Base-by-base conservation (phyloP, 1,140 invertebrate genomes). In the roundworm (Caenorhabditis elegans) region DNA sequence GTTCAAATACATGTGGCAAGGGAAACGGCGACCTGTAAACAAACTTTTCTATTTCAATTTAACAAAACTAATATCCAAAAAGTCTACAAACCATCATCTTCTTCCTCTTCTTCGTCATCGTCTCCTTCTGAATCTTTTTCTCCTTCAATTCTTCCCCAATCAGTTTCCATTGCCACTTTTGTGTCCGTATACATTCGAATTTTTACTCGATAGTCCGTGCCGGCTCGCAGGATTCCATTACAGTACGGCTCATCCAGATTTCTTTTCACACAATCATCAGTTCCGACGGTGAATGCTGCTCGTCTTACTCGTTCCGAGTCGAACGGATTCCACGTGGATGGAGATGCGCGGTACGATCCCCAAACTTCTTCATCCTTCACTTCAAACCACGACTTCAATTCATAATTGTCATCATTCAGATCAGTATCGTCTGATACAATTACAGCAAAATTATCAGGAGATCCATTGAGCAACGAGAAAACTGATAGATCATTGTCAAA, bases 1-100 rank as follows among this genome's bases (percentile, higher is more conserved):
- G 65, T 88, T 88, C 82, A 88, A 53, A 78, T 88, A 88, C 87
- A 88, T 88, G 70, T 88, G 84, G 76, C 87, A 88, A 11, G 87
- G 87, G 19, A 89, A 83, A 60, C 88, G 86, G 17, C 84, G 83
- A 77, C 83, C 86, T 78, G 86, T 22, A 81, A 76, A 1, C 10
- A 5, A 43, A 15, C 15, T 43, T 43, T 43, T 43, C 15, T 43
- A 53, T 39, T 36, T 76, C 84, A 75, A 65, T 39, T 34, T 76
- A 65, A 15, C 28, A 22, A 24, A 79, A 46, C 0, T 8, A 10
- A 48, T 28, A n/a, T 43, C 39, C 17, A 77, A 24, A 70, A 24
- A 17, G 46, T 3, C n/a, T 31, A 76, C 26, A 65, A 43, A 86
- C 83, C 65, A 31, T 82, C 79, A 48, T 82, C 79, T 75, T 86